Percentiles rank a stretch among this genome's conserved stretches.
Evolutionary conservation across 1,140 invertebrate species (phyloP).

Genomic region (Muscidifurax raptorellus): DNA sequence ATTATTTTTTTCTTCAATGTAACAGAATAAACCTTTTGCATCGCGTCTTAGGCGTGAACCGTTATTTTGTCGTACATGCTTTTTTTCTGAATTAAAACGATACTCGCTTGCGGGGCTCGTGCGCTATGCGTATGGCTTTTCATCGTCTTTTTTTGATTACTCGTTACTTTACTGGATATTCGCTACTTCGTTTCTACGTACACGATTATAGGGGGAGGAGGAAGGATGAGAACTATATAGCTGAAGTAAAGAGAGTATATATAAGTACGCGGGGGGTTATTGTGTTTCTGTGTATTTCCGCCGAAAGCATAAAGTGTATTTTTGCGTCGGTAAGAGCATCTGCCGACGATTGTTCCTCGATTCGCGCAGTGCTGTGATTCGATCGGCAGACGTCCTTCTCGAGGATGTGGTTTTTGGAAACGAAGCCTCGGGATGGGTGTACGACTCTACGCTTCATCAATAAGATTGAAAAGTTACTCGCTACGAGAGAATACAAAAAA

Average conservation of each 20-base stretch:
- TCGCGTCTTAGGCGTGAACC: slow-evolving; percentile 31
- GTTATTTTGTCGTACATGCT: slow-evolving; percentile 21
- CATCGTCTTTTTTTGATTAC: not conserved
- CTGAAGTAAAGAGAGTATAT: not conserved
- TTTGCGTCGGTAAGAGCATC: no score
- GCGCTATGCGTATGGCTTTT: not conserved
- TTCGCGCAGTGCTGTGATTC: no score
- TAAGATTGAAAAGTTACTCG: not conserved
- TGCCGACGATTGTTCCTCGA: no score
- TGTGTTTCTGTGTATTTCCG: not conserved
- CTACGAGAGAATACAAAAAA: slow-evolving; percentile 48
- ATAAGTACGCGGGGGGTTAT: not conserved
- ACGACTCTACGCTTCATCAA: not conserved
- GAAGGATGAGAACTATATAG: not conserved
- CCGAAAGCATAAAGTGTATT: no score
- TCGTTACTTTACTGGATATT: not conserved
- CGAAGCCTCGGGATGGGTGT: not conserved
- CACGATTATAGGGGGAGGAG: not conserved
- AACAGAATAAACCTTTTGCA: slow-evolving; percentile 32
- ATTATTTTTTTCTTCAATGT: not conserved
- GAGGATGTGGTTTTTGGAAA: not conserved
- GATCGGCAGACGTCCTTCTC: not conserved
- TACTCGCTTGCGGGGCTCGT: not conserved
- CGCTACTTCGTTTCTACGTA: not conserved
- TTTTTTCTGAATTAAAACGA: not conserved